Evolutionary conservation across 2,888 invertebrate genomes (phyloP).

Genomic region (Acrobasis consociella): DNA sequence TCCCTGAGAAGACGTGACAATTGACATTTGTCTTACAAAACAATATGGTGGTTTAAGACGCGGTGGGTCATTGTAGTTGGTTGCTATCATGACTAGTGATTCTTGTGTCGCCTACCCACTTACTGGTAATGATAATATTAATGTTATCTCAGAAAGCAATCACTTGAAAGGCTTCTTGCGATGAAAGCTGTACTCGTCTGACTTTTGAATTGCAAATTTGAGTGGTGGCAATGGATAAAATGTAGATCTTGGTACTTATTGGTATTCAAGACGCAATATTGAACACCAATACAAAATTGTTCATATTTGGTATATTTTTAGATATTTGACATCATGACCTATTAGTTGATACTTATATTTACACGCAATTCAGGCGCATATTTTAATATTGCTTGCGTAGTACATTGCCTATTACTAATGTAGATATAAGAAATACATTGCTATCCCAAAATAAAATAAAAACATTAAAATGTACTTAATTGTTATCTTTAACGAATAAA

Average conservation of each 20-base stretch:
- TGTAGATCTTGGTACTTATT: neutral
- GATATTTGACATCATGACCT: too few relatives aligned
- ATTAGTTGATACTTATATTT: too few relatives aligned
- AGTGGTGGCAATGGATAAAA: conserved; percentile 28
- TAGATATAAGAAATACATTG: too few relatives aligned
- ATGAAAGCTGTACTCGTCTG: conserved; percentile 40
- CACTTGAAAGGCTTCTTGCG: conserved; percentile 47
- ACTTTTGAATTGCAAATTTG: conserved; percentile 50
- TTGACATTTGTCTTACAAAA: conserved; percentile 36
- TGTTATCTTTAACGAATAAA: too few relatives aligned
- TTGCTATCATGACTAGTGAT: conserved; percentile 64
- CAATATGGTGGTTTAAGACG: conserved; percentile 33
- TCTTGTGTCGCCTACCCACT: conserved; percentile 77
- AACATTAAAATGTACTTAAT: too few relatives aligned
- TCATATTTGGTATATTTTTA: too few relatives aligned
- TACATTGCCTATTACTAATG: too few relatives aligned
- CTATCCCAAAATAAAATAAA: too few relatives aligned
- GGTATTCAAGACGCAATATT: too few relatives aligned
- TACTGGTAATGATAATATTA: conserved; percentile 79
- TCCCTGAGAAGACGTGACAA: conserved; percentile 48
- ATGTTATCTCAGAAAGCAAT: conserved; percentile 74
- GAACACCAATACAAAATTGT: too few relatives aligned
- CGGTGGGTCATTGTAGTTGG: conserved; percentile 51
- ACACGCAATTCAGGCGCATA: too few relatives aligned
- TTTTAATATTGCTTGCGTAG: too few relatives aligned